Percentiles rank a stretch among this genome's conserved stretches.
Evolutionary conservation across 2,113 vertebrate species (phyloP).

Genomic region (Phrynocephalus versicolor): DNA sequence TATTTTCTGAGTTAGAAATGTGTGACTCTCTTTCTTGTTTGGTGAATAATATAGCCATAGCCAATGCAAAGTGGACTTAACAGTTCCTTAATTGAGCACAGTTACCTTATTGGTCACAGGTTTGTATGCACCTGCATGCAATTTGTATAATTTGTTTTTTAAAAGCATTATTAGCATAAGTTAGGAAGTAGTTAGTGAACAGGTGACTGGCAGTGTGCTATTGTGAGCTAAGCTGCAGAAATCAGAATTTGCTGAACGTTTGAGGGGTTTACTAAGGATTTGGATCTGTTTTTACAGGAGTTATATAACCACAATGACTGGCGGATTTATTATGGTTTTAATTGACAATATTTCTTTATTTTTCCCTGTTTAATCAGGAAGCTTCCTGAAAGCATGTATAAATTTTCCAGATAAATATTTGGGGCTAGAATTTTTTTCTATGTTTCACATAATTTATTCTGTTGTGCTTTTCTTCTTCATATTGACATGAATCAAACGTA

Average conservation of each 20-base stretch:
- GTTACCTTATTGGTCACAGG: slow-evolving; percentile 7
- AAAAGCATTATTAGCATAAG: not conserved
- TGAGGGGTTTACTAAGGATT: not conserved
- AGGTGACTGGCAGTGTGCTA: not conserved
- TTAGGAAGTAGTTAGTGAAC: slow-evolving; percentile 12
- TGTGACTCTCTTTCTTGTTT: not conserved
- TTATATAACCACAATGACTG: not conserved
- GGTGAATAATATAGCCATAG: not conserved
- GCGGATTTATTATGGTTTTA: not conserved
- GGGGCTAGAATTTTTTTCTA: not conserved
- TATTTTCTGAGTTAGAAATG: not conserved
- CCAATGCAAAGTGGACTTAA: slow-evolving; percentile 10
- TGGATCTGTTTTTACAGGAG: not conserved
- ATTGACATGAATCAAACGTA: not conserved
- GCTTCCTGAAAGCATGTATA: not conserved
- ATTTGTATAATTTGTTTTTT: not conserved
- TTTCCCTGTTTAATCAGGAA: not conserved
- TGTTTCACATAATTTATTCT: not conserved
- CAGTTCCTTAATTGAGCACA: slow-evolving; percentile 26
- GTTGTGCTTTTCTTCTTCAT: not conserved
- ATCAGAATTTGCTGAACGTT: not conserved
- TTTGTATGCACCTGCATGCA: not conserved
- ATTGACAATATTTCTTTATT: not conserved
- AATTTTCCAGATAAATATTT: not conserved
- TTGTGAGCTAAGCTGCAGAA: not conserved